phyloP scores from a whole-genome alignment of 2,113 vertebrate species.

The Hiodon alosoides region DNA sequence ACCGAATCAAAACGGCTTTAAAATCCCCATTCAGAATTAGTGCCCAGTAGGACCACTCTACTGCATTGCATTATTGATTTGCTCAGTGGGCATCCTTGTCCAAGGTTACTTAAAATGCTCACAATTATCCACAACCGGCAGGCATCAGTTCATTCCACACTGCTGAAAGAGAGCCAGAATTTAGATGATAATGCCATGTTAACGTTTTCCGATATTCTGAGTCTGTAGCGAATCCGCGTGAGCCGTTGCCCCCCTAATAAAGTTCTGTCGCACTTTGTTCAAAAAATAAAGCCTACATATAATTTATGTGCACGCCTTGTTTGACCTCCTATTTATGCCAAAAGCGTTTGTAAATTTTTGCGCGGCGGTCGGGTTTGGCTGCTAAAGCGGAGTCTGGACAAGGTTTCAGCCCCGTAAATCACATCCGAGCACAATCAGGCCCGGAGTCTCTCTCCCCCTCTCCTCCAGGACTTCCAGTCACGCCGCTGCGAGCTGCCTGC shows the following conservation, averaged over 20 bases:
- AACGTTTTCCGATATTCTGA: no score
- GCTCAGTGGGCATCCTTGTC: no score
- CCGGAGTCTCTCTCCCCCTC: neutral
- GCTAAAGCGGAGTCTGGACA: neutral
- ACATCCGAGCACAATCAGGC: neutral
- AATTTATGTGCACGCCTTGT: neutral
- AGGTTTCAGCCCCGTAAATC: neutral
- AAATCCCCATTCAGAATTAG: no score
- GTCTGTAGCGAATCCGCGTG: no score
- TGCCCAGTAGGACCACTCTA: no score
- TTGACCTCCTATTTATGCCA: neutral
- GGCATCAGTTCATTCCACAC: no score
- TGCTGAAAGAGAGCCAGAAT: no score
- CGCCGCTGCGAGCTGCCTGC: neutral
- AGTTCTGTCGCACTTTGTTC: neutral
- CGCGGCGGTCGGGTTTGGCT: no score
- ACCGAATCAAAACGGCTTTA: no score
- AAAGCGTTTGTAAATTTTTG: neutral
- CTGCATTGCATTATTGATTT: no score
- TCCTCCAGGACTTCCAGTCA: neutral
- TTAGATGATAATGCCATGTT: no score
- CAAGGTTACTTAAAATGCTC: neutral
- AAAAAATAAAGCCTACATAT: neutral
- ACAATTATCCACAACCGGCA: neutral
- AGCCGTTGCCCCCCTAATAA: neutral